Evolutionary conservation across 2,113 vertebrate genomes (phyloP).

Genomic region (Noturus placidus): DNA sequence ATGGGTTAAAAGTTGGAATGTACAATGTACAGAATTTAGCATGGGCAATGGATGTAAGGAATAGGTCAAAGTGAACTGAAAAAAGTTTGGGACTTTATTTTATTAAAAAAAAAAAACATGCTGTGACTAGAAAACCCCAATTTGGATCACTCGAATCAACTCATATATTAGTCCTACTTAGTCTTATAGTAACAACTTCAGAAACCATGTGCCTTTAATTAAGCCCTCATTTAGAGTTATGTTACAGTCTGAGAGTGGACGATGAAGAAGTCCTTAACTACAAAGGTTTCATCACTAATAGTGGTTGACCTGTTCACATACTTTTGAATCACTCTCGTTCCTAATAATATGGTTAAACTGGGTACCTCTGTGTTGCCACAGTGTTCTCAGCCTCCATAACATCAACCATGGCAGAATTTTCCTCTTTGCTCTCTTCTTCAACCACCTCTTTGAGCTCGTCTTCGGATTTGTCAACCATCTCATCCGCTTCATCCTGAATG

Average conservation of each 20-base stretch:
- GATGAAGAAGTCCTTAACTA: not conserved
- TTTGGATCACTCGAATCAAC: not conserved
- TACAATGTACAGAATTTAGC: not conserved
- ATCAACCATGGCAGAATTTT: conserved; percentile 5
- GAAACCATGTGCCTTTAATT: not conserved
- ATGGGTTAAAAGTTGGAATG: not conserved
- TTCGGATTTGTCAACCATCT: not conserved
- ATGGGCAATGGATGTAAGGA: not conserved
- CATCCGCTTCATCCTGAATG: not conserved
- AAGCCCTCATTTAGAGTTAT: not conserved
- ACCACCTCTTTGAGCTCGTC: conserved; percentile 12
- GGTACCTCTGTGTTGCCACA: conserved; percentile 24
- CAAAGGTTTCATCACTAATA: not conserved
- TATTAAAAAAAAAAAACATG: not conserved
- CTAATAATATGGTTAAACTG: not conserved
- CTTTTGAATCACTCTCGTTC: not conserved
- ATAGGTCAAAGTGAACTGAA: not conserved
- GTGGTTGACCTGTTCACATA: not conserved
- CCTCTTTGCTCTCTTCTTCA: conserved; percentile 32
- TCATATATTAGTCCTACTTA: not conserved
- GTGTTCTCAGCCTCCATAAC: conserved; percentile 41
- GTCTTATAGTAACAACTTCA: not conserved
- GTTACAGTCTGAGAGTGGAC: not conserved
- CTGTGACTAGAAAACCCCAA: not conserved
- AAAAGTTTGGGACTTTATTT: not conserved